These are phyloP conservation scores for Pollenia griseotomentosa DNA, from an alignment of 2,888 invertebrate species.

Conservation along the genomic window DNA sequence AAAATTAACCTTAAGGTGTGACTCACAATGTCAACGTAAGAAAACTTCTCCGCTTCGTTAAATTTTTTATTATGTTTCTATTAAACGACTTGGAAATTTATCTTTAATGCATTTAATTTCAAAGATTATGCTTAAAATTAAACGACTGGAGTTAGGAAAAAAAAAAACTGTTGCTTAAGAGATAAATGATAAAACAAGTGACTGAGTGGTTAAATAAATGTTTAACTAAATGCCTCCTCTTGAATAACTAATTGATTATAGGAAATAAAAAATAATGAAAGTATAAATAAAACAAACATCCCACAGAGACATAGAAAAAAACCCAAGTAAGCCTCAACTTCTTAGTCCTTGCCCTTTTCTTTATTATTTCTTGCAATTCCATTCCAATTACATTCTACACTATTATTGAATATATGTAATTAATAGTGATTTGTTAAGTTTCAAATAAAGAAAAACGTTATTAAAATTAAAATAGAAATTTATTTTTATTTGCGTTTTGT, in stretches of 20 bases:
- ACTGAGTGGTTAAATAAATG: constrained; percentile 1
- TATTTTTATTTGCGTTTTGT: constrained; percentile 1
- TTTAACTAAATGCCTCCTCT: not conserved
- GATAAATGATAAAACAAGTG: not conserved
- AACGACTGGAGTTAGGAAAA: not conserved
- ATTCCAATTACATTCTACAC: not conserved
- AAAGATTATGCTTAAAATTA: constrained; percentile 24
- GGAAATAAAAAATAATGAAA: not conserved
- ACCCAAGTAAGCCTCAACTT: not conserved
- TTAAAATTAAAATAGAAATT: not conserved
- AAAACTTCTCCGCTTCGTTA: not conserved
- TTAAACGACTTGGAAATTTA: constrained; percentile 41
- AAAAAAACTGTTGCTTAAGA: not conserved
- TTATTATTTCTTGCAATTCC: not conserved
- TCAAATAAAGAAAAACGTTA: too few species aligned
- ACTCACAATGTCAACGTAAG: not conserved
- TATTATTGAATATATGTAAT: not conserved
- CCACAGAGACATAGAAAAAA: constrained; percentile 15
- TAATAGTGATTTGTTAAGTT: constrained; percentile 48
- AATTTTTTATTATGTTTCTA: constrained; percentile 16
- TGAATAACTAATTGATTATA: not conserved
- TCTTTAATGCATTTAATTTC: constrained; percentile 30
- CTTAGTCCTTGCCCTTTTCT: not conserved
- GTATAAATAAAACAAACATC: not conserved
- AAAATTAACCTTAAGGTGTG: too few species aligned